Conservation (phyloP, 2,888 invertebrate species). For the Entomobrya proxima region DNA sequence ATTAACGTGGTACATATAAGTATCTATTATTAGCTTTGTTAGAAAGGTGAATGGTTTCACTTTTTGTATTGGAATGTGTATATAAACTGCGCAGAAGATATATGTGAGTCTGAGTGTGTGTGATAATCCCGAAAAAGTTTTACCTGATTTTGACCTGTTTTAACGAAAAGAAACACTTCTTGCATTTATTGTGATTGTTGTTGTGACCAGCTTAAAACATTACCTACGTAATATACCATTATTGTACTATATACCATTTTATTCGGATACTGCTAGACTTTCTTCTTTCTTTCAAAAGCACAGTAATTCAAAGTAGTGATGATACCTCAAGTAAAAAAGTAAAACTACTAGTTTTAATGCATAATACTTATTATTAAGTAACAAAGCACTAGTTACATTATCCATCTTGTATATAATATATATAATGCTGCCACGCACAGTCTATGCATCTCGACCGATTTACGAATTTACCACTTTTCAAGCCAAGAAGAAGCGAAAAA, state of each 20-base stretch:
- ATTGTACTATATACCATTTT: neutral
- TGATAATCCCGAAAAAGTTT: slow-evolving; percentile 59
- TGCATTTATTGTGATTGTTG: slow-evolving; percentile 58
- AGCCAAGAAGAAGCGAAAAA: too few relatives aligned
- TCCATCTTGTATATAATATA: too few relatives aligned
- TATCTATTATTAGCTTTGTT: too few relatives aligned
- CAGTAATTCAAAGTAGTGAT: too few relatives aligned
- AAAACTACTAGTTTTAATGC: too few relatives aligned
- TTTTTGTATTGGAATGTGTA: too few relatives aligned
- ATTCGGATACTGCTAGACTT: neutral
- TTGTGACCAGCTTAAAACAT: slow-evolving; percentile 38
- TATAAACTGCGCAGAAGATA: neutral
- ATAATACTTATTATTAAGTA: too few relatives aligned
- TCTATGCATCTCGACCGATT: neutral
- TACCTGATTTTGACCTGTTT: slow-evolving; percentile 63
- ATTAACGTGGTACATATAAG: too few relatives aligned
- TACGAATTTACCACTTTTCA: neutral
- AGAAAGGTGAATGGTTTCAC: neutral
- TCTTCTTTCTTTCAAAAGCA: too few relatives aligned
- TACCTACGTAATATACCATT: neutral
- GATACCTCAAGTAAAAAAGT: neutral
- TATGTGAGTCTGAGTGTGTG: slow-evolving; percentile 51
- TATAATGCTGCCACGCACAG: too few relatives aligned
- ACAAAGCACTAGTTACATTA: too few relatives aligned
- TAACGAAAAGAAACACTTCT: slow-evolving; percentile 10